Base-by-base conservation (phyloP, 2,113 vertebrate genomes). In the Triplophysa dalaica region DNA sequence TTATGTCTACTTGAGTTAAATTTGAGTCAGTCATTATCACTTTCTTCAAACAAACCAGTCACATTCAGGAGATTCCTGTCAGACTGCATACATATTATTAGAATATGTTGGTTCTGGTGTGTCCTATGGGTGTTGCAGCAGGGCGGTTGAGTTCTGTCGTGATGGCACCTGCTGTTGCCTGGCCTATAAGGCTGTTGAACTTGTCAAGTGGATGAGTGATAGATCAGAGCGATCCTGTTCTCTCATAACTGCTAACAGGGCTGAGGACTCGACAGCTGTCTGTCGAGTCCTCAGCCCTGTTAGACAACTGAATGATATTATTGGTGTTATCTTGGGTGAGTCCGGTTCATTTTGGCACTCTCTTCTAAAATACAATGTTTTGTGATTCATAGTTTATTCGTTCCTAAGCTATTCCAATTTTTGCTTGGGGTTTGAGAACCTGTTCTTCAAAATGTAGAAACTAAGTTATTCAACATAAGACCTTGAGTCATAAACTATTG, bases 261-360 rank as follows among this genome's bases (percentile, higher is more conserved):
- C n/a, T n/a, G n/a, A n/a, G n/a, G n/a, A n/a, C n/a, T n/a, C n/a
- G n/a, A n/a, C n/a, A n/a, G n/a, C n/a, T n/a, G n/a, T n/a, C 69
- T 84, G 75, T 75, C 69, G 73, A 75, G 22, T 14, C 24, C 29
- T 61, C 16, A 48, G 17, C 48, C 64, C 65, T 62, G 83, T 33
- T 56, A 29, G 74, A 67, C 81, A 73, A 76, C 66, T 75, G 65
- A 72, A 82, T 24, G 50, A 74, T 52, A 8, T 75, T 78, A 79
- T 82, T 81, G 75, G 76, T 70, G 75, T 78, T 75, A 81, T 79
- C 60, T 68, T 38, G 70, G 80, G 48, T 64, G 58, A 84, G 70
- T 29, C 76, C 52, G 66, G 62, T 76, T 85, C 41, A 43, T 70
- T 21, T 9, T 75, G 38, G 33, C 56, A 75, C 64, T 65, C 26